These are phyloP conservation scores for Stenchaetothrips biformis DNA, from an alignment of 2,888 invertebrate genomes.

Conservation along the genomic window DNA sequence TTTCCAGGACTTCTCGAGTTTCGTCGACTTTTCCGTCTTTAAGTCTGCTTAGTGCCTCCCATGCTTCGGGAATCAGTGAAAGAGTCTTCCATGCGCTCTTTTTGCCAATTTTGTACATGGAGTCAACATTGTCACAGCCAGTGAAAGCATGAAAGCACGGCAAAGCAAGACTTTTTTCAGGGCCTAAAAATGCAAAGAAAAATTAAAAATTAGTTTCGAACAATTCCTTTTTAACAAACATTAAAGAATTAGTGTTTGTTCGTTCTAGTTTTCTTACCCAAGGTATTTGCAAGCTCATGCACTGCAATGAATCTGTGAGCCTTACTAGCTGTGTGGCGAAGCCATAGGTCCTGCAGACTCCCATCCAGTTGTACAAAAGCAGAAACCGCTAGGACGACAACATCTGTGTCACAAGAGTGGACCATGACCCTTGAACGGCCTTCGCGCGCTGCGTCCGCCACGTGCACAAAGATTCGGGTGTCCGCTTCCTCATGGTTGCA, in stretches of 20 bases:
- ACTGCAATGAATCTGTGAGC: background rate
- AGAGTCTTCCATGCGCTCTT: background rate
- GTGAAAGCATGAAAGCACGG: background rate
- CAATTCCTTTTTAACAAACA: too few relatives aligned
- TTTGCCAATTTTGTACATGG: background rate
- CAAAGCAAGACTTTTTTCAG: background rate
- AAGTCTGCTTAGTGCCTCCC: background rate
- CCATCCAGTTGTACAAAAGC: background rate
- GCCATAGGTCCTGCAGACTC: background rate
- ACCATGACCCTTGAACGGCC: background rate
- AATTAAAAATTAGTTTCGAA: too few relatives aligned
- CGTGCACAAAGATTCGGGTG: background rate
- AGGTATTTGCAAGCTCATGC: background rate
- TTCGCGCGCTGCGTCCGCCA: background rate
- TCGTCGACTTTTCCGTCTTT: background rate
- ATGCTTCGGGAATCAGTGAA: background rate
- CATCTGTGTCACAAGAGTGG: background rate
- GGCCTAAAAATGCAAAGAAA: too few relatives aligned
- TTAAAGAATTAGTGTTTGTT: too few relatives aligned
- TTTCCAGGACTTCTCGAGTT: background rate
- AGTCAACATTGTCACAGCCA: background rate
- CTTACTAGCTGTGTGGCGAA: background rate
- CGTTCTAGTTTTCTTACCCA: background rate
- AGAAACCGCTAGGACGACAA: background rate
- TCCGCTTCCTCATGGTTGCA: constrained; percentile 5